These are phyloP conservation scores for Carlito syrichta DNA, from an alignment of 2,113 vertebrate species.

Conservation along the genomic window DNA sequence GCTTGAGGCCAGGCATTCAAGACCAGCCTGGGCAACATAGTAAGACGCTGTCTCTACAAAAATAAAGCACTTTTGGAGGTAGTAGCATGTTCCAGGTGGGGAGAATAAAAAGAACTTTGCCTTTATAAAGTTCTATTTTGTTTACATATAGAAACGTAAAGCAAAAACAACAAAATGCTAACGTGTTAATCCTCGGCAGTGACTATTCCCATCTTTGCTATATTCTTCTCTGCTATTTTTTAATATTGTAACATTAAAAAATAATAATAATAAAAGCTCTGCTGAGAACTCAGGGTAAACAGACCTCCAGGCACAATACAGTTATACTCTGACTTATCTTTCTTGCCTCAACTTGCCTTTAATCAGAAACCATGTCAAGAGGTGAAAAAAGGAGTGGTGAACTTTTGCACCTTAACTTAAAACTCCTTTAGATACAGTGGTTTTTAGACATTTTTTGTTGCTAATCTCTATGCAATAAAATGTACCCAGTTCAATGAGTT, in stretches of 20 bases:
- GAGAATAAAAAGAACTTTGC: neutral
- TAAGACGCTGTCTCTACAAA: too few relatives aligned
- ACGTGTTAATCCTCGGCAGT: neutral
- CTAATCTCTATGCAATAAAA: neutral
- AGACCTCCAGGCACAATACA: neutral
- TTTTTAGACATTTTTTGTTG: neutral
- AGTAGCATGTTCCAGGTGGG: neutral
- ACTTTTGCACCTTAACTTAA: neutral
- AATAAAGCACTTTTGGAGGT: neutral
- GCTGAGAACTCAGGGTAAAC: neutral
- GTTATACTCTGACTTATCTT: neutral
- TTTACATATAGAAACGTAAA: neutral
- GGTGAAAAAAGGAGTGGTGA: neutral
- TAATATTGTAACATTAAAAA: neutral
- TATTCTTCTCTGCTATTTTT: neutral
- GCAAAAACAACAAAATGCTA: neutral
- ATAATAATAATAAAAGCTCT: neutral
- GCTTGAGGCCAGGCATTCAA: too few relatives aligned
- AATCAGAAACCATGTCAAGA: neutral
- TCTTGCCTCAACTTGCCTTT: neutral
- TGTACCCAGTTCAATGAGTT: neutral
- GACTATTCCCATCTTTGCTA: neutral
- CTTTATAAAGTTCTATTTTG: neutral
- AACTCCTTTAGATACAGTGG: neutral
- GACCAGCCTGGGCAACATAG: too few relatives aligned